Base-by-base conservation (phyloP, 2,888 invertebrate species). In the Harpalus rufipes region DNA sequence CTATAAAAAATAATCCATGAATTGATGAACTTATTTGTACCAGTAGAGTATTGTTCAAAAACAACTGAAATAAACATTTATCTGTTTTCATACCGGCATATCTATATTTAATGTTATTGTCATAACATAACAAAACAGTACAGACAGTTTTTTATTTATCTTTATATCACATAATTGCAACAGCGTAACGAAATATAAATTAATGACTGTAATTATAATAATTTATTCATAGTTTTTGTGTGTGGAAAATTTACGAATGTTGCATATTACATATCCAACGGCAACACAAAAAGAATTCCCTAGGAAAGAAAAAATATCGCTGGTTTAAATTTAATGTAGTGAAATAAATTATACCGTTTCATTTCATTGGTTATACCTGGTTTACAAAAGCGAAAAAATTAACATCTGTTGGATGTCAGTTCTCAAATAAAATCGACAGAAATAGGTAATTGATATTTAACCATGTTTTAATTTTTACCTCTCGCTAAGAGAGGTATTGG, bases 141-240 rank as follows among this genome's bases (percentile, higher is more conserved):
- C 63, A 63, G 59, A 61, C 63, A 63, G 63, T 25, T 63, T 63
- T 61, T 63, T 63, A 25, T 63, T 63, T 68, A 68, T 68, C 68
- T 32, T 32, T 18, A 61, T 16, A 68, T 68, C 68, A 14, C 32
- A 68, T 68, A 68, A 68, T 68, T 68, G 32, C 14, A 32, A 32
- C 32, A n/a, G 68, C 68, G 68, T 68, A 68, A 68, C 68, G 68
- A 68, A 39, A 68, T 68, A 7, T 39, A 68, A 39, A 68, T 41
- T 68, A 68, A 68, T 68, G 14, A 68, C 41, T 12, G 39, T 39
- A 68, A 68, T 68, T 68, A 63, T 41, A 12, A 68, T 39, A 68
- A 68, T 68, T 68, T 39, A 68, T 68, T 39, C 68, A 32, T 65
- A 8, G 32, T 68, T 68, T 32, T 68, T 68, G 68, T 68, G 39